Conservation (phyloP, 2,888 invertebrate genomes). For the Clitarchus hookeri region DNA sequence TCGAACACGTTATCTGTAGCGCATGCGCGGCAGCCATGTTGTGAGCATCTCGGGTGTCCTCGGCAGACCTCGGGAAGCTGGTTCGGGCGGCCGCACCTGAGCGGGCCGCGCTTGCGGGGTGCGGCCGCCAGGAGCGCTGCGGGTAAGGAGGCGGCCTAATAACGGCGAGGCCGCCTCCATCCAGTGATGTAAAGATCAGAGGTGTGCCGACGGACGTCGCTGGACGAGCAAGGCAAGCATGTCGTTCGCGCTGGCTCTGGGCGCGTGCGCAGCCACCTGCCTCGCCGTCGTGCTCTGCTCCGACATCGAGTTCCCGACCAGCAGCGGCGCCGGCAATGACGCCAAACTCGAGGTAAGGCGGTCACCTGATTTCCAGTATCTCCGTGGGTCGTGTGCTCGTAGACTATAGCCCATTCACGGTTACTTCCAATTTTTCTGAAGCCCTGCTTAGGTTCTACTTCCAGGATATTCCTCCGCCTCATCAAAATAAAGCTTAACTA, state of each 20-base stretch:
- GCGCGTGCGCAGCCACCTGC: background rate
- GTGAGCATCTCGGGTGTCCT: no score
- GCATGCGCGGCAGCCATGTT: no score
- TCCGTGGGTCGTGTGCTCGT: no score
- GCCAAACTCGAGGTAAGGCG: background rate
- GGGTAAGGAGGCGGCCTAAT: background rate
- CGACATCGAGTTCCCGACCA: conserved; percentile 1
- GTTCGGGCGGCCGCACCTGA: background rate
- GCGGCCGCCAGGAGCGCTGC: conserved; percentile 16
- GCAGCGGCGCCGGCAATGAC: background rate
- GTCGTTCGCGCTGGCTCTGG: background rate
- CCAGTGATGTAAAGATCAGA: background rate
- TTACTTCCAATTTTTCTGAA: no score
- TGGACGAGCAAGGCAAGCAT: background rate
- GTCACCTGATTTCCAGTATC: no score
- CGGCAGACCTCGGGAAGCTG: no score
- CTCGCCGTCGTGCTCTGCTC: background rate
- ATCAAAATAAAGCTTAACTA: no score
- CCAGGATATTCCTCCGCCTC: no score
- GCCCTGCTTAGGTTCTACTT: no score
- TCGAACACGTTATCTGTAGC: no score
- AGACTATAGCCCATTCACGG: no score
- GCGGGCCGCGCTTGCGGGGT: background rate
- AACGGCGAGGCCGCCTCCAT: background rate
- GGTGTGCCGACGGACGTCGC: background rate